Evolutionary conservation across 2,888 invertebrate genomes (phyloP).

Genomic region (Apoda limacodes): DNA sequence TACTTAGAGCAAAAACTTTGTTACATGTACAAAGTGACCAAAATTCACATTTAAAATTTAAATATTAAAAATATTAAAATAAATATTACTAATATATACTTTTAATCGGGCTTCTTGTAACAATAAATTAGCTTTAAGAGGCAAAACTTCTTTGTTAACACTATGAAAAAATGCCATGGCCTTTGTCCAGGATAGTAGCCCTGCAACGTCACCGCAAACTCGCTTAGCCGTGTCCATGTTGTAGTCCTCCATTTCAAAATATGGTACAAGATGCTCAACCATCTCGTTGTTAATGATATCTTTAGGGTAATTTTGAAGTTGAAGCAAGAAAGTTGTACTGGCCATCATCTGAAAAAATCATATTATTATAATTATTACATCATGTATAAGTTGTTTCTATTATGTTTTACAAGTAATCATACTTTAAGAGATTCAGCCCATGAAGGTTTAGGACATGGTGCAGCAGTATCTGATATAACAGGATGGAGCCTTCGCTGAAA

Average conservation of each 20-base stretch:
- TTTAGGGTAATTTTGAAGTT: constrained; percentile 94
- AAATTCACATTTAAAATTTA: no score
- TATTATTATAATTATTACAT: constrained; percentile 1
- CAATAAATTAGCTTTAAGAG: constrained; percentile 91
- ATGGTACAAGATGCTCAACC: constrained; percentile 92
- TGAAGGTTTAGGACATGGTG: constrained; percentile 91
- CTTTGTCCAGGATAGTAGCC: constrained; percentile 94
- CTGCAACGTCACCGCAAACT: constrained; percentile 97
- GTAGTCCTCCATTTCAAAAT: constrained; percentile 96
- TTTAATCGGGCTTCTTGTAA: constrained; percentile 91
- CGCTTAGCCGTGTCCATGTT: constrained; percentile 96
- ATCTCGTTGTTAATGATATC: constrained; percentile 98
- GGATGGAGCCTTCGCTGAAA: constrained; percentile 92
- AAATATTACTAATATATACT: no score
- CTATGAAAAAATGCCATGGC: constrained; percentile 96
- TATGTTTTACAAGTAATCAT: constrained; percentile 5
- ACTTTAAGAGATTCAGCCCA: constrained; percentile 97
- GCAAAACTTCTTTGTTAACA: constrained; percentile 96
- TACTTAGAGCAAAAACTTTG: no score
- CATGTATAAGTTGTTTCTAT: background rate
- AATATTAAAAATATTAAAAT: no score
- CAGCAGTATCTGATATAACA: constrained; percentile 82
- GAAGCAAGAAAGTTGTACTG: constrained; percentile 90
- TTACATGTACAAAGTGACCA: no score
- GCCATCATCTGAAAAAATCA: constrained; percentile 85